These are phyloP conservation scores for Macrosoma leucophasiata DNA, from an alignment of 2,888 invertebrate genomes.

Conservation along the genomic window DNA sequence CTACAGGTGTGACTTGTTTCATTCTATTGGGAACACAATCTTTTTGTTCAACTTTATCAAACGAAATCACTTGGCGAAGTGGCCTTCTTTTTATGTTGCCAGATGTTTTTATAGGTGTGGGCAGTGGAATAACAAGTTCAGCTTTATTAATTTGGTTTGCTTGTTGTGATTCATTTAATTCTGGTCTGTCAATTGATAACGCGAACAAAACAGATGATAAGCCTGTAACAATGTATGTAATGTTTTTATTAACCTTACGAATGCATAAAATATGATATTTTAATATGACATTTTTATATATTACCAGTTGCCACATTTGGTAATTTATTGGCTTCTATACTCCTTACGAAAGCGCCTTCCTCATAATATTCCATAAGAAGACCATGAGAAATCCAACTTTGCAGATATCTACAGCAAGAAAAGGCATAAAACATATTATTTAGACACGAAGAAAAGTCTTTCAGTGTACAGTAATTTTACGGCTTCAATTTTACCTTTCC, in stretches of 20 bases:
- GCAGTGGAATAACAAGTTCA: slow-evolving; percentile 83
- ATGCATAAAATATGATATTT: slow-evolving; percentile 13
- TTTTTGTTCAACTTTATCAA: slow-evolving; percentile 58
- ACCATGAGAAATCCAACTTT: slow-evolving; percentile 82
- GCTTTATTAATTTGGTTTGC: slow-evolving; percentile 61
- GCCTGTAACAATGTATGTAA: slow-evolving; percentile 68
- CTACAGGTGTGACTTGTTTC: slow-evolving; percentile 30
- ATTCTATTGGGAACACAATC: slow-evolving; percentile 26
- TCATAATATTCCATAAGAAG: slow-evolving; percentile 85
- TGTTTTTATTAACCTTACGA: slow-evolving; percentile 16
- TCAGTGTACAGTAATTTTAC: not conserved
- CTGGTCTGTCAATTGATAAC: slow-evolving; percentile 90
- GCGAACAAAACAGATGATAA: slow-evolving; percentile 94
- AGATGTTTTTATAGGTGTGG: slow-evolving; percentile 74
- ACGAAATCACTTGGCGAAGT: slow-evolving; percentile 67
- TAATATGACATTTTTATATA: slow-evolving; percentile 4
- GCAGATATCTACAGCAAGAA: slow-evolving; percentile 77
- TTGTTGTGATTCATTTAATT: slow-evolving; percentile 80
- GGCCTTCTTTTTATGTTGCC: slow-evolving; percentile 59
- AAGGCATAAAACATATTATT: slow-evolving; percentile 4
- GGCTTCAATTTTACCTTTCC: slow-evolving; percentile 70
- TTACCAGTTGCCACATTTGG: slow-evolving; percentile 91
- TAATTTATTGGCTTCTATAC: slow-evolving; percentile 86
- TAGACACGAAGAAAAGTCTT: not conserved
- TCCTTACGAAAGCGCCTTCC: slow-evolving; percentile 88